These are phyloP conservation scores for Papilio protenor DNA, from an alignment of 2,888 invertebrate genomes.

Conservation along the genomic window DNA sequence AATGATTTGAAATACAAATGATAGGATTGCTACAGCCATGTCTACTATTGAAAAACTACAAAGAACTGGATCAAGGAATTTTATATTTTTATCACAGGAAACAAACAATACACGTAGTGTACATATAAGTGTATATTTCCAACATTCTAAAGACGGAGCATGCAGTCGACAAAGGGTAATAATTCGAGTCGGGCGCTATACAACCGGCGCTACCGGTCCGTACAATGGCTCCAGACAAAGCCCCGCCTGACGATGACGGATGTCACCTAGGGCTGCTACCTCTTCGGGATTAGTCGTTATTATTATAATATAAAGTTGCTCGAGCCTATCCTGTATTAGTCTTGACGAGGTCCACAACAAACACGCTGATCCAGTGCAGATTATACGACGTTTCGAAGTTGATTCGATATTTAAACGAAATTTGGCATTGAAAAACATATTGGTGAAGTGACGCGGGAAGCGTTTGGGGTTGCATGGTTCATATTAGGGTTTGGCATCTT, in stretches of 20 bases:
- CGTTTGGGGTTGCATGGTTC: neutral
- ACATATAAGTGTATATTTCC: constrained; percentile 48
- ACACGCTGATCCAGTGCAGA: neutral
- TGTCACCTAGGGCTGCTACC: constrained; percentile 51
- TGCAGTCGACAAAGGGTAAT: constrained; percentile 59
- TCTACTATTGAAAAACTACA: neutral
- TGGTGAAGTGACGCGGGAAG: no score
- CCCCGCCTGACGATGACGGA: constrained; percentile 68
- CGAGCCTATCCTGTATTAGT: neutral
- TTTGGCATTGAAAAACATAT: no score
- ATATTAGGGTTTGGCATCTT: neutral
- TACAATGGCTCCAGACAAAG: constrained; percentile 66
- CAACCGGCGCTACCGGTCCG: constrained; percentile 75
- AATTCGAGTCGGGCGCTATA: constrained; percentile 66
- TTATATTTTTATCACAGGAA: constrained; percentile 1
- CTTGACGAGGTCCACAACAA: no score
- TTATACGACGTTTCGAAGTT: neutral
- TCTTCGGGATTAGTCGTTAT: neutral
- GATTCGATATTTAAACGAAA: no score
- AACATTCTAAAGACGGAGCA: constrained; percentile 46
- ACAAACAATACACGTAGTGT: constrained; percentile 48
- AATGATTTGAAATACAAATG: neutral
- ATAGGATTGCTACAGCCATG: neutral
- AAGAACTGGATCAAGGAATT: neutral
- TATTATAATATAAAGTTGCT: neutral